Conservation (phyloP, 2,113 vertebrate genomes). For the Martes martes region DNA sequence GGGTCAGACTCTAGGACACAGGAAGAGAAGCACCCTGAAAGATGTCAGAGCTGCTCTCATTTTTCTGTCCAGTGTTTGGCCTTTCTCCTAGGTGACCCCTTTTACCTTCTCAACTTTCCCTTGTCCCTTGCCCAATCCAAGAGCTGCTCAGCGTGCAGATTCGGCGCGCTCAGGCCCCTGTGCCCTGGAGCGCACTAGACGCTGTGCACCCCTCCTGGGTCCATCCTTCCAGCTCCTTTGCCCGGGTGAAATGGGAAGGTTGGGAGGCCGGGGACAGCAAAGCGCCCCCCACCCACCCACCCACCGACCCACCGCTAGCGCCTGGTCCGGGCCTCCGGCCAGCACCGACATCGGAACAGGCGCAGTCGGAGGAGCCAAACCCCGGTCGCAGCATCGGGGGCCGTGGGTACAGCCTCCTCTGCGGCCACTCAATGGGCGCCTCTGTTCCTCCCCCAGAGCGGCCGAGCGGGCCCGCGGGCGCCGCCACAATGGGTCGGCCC, state of each 20-base stretch:
- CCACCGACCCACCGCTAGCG: neutral
- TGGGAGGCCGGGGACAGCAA: neutral
- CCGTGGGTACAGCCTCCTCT: slow-evolving; percentile 59
- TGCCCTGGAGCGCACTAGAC: neutral
- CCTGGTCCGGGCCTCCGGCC: neutral
- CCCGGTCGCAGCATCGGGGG: neutral
- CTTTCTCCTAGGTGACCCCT: neutral
- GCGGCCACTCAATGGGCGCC: slow-evolving; percentile 88
- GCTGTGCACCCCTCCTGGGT: neutral
- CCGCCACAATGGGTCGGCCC: slow-evolving; percentile 87
- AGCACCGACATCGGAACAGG: neutral
- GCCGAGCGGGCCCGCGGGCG: slow-evolving; percentile 90
- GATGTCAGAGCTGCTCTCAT: neutral
- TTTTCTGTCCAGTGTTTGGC: neutral
- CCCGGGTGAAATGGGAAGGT: neutral
- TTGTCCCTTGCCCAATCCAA: neutral
- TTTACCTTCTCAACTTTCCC: neutral
- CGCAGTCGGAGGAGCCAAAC: neutral
- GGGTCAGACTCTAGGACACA: neutral
- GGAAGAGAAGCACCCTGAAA: neutral
- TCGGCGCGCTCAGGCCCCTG: accelerated
- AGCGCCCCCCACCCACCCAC: neutral
- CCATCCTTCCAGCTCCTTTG: neutral
- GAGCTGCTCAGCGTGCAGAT: accelerated
- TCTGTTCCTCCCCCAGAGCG: slow-evolving; percentile 91